These are phyloP conservation scores for Elysia chlorotica DNA, from an alignment of 1,140 invertebrate species.

Conservation along the genomic window DNA sequence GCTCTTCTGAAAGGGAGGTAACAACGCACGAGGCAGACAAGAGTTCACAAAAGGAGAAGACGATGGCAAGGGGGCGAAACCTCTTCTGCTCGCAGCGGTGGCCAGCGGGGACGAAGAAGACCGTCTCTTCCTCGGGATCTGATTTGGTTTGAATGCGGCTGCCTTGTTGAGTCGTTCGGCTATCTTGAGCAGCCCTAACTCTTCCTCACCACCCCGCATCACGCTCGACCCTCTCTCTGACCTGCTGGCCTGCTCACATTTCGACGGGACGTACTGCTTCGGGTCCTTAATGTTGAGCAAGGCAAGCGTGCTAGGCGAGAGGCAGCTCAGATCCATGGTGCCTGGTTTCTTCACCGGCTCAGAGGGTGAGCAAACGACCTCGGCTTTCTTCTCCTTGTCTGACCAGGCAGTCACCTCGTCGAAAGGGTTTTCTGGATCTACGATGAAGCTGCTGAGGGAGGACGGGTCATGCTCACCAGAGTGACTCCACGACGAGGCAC, in stretches of 20 bases:
- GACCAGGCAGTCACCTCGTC: neutral
- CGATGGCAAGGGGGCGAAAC: no score
- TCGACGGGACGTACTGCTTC: slow-evolving; percentile 21
- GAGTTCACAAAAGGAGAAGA: no score
- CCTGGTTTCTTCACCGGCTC: no score
- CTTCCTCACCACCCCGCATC: neutral
- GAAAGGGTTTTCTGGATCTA: neutral
- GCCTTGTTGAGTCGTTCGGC: slow-evolving; percentile 52
- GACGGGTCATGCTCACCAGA: no score
- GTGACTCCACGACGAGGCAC: no score
- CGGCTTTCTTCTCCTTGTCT: neutral
- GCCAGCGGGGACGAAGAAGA: neutral
- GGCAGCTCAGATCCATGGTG: slow-evolving; percentile 30
- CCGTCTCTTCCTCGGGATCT: no score
- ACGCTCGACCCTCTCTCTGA: neutral
- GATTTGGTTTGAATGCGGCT: slow-evolving; percentile 37
- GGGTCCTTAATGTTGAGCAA: slow-evolving; percentile 45
- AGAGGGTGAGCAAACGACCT: no score
- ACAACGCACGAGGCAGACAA: no score
- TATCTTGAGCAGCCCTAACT: slow-evolving; percentile 38
- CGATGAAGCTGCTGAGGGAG: no score
- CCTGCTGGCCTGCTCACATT: neutral
- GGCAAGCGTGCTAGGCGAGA: slow-evolving; percentile 51
- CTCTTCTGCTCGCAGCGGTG: neutral
- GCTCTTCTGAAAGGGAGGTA: no score